These are phyloP conservation scores for Streblospio benedicti DNA, from an alignment of 1,140 invertebrate species.

Conservation along the genomic window DNA sequence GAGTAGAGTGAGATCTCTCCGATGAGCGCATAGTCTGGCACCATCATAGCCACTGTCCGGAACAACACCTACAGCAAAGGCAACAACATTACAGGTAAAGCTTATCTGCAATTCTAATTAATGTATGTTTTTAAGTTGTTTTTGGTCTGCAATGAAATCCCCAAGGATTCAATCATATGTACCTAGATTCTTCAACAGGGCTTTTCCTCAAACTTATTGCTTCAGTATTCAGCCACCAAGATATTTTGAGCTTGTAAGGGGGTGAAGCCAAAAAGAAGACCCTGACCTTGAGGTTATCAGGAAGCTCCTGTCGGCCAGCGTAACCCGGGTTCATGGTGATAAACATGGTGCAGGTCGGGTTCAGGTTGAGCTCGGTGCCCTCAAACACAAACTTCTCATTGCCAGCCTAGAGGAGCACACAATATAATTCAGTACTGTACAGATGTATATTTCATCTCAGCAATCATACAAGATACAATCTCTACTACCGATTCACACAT, in stretches of 20 bases:
- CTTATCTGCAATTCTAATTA: not conserved
- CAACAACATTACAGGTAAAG: no score
- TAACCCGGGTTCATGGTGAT: slow-evolving; percentile 50
- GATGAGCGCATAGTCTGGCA: slow-evolving; percentile 48
- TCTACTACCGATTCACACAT: no score
- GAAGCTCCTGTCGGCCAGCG: slow-evolving; percentile 46
- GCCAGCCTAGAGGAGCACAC: no score
- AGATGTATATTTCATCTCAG: no score
- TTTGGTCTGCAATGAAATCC: slow-evolving; percentile 2
- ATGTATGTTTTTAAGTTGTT: not conserved
- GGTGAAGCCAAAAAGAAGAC: slow-evolving; percentile 2
- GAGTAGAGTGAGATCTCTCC: slow-evolving; percentile 48
- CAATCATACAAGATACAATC: no score
- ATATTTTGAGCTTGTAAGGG: not conserved
- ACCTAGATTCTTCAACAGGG: no score
- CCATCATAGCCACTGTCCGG: slow-evolving; percentile 49
- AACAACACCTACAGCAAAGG: slow-evolving; percentile 40
- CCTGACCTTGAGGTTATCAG: slow-evolving; percentile 47
- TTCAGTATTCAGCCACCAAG: not conserved
- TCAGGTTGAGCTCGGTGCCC: slow-evolving; percentile 40
- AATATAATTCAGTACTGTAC: no score
- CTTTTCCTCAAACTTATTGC: no score
- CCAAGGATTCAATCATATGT: not conserved
- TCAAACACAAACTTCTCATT: slow-evolving; percentile 45
- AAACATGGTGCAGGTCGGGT: slow-evolving; percentile 47